Percentiles rank a stretch among this genome's conserved stretches.
phyloP scores from a whole-genome alignment of 2,113 vertebrate species.

The Sapayoa aenigma region DNA sequence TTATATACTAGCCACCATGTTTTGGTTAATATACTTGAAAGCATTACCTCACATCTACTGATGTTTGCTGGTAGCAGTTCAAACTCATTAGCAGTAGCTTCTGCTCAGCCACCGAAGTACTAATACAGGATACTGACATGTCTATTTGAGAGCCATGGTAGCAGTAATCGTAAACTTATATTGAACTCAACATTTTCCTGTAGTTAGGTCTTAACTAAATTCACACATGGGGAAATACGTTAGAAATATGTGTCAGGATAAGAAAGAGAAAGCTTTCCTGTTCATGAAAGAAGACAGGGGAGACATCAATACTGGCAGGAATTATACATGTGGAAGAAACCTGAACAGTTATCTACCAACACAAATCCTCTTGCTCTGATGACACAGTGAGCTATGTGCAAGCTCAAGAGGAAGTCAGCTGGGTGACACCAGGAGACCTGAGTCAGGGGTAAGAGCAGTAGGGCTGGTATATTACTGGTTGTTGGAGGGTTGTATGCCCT shows the following conservation, averaged over 20 bases:
- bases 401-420: not conserved
- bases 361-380: not conserved
- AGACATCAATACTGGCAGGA: not conserved
- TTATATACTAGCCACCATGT: not conserved
- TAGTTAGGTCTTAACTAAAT: not conserved
- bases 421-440: not conserved
- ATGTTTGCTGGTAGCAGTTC: not conserved
- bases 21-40: not conserved
- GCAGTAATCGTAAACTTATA: not conserved
- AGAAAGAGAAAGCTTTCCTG: not conserved
- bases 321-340: rapidly evolving
- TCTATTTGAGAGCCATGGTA: not conserved
- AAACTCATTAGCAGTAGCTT: not conserved
- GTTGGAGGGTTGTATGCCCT: not conserved
- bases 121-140: not conserved
- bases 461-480: not conserved
- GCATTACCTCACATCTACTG: not conserved
- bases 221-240: not conserved
- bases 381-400: not conserved
- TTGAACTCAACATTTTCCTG: not conserved
- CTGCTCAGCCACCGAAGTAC: not conserved
- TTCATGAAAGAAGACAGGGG: not conserved
- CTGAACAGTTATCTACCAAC: rapidly evolving
- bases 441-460: not conserved
- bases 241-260: not conserved